These are phyloP conservation scores for Candoia aspera DNA, from an alignment of 2,113 vertebrate species.

Conservation along the genomic window DNA sequence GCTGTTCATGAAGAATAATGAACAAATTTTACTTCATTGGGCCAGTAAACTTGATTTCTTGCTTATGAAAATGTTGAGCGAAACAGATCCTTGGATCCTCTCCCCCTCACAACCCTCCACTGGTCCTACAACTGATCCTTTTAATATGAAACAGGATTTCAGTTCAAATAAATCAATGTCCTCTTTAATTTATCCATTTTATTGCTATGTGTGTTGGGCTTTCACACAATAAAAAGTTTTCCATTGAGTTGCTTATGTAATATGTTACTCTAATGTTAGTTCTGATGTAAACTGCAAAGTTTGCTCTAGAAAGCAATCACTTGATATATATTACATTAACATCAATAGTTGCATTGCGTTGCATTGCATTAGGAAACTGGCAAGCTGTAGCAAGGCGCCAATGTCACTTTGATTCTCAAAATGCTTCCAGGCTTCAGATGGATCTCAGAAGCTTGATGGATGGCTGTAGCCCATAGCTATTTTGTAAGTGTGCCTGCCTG, in stretches of 20 bases:
- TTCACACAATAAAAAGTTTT: conserved; percentile 27
- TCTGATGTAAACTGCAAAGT: conserved; percentile 36
- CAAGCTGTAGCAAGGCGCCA: background rate
- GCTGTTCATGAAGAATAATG: conserved; percentile 55
- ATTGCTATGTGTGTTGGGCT: conserved; percentile 10
- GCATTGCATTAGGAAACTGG: background rate
- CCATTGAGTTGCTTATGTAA: conserved; percentile 12
- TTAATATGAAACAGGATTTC: conserved; percentile 42
- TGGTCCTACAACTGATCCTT: conserved; percentile 12
- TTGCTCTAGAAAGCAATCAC: conserved; percentile 22
- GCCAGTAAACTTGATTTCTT: conserved; percentile 29
- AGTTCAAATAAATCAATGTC: conserved; percentile 40
- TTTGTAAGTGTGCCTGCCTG: background rate
- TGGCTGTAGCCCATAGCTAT: background rate
- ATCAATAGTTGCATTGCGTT: background rate
- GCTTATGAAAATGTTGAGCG: conserved; percentile 36
- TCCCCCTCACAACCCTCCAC: background rate
- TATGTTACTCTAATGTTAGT: background rate
- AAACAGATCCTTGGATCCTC: conserved; percentile 41
- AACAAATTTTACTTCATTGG: conserved; percentile 42
- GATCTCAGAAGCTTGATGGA: background rate
- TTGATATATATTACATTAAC: background rate
- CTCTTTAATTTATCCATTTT: conserved; percentile 36
- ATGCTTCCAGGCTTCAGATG: background rate
- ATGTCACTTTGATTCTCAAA: background rate